phyloP scores from a whole-genome alignment of 2,113 vertebrate genomes.

The Anseranas semipalmata region DNA sequence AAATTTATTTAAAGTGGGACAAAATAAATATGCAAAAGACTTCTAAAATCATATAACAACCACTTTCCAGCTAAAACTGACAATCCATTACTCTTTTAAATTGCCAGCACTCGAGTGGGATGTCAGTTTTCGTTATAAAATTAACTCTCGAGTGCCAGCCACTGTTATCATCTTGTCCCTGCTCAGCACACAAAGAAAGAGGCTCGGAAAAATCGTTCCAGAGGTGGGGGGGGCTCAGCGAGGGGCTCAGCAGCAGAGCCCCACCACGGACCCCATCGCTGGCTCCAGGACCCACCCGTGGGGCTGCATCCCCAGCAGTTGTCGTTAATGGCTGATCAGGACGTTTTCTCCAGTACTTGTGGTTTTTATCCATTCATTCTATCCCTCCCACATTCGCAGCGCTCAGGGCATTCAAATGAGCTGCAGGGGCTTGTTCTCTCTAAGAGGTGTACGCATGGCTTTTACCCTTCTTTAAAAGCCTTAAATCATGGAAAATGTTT shows the following conservation, averaged over 20 bases:
- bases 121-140: slow-evolving; percentile 58
- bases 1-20: slow-evolving; percentile 75
- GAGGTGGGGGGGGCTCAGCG: neutral
- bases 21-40: slow-evolving; percentile 78
- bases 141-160: slow-evolving; percentile 59
- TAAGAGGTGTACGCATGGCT: neutral
- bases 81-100: slow-evolving; percentile 72
- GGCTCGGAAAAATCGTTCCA: neutral
- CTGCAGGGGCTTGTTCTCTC: neutral
- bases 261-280: neutral
- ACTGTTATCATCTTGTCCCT: slow-evolving; percentile 41
- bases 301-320: neutral
- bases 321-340: neutral
- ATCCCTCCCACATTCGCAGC: neutral
- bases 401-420: neutral
- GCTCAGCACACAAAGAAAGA: neutral
- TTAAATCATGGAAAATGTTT: neutral
- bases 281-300: neutral
- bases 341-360: neutral
- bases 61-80: slow-evolving; percentile 71
- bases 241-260: neutral
- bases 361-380: neutral
- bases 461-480: neutral
- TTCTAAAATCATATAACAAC: slow-evolving; percentile 66
- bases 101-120: slow-evolving; percentile 36